These are phyloP conservation scores for Thereva nobilitata DNA, from an alignment of 2,888 invertebrate species.

Conservation along the genomic window DNA sequence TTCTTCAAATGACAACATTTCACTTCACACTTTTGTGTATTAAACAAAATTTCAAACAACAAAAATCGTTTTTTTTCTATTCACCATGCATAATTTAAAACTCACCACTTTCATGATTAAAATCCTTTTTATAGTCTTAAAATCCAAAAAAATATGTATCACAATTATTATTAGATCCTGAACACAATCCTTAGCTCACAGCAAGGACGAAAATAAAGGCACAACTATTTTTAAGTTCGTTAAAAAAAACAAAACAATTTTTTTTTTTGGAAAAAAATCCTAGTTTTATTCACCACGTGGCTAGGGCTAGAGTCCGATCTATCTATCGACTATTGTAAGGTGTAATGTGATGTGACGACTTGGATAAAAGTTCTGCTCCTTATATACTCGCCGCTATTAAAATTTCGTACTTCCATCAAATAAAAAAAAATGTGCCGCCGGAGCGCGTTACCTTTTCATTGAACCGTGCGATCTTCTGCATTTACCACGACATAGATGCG, in stretches of 20 bases:
- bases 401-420: background rate
- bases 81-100: background rate
- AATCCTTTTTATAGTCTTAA: constrained; percentile 21
- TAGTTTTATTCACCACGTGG: too few relatives aligned
- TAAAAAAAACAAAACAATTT: background rate
- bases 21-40: too few relatives aligned
- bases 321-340: constrained; percentile 30
- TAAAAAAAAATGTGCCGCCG: constrained; percentile 25
- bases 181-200: background rate
- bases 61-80: too few relatives aligned
- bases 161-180: background rate
- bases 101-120: constrained; percentile 36
- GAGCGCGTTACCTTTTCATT: constrained; percentile 26
- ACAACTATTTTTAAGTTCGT: background rate
- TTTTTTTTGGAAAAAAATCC: too few relatives aligned
- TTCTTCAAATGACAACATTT: too few relatives aligned
- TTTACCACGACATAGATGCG: constrained; percentile 25
- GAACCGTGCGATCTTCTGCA: constrained; percentile 31
- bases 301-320: background rate
- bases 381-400: constrained; percentile 35
- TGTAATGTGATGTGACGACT: constrained; percentile 34
- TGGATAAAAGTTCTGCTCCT: constrained; percentile 36
- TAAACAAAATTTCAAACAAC: too few relatives aligned
- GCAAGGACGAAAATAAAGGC: constrained; percentile 3
- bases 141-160: background rate